A percentile compares a stretch with the other conserved stretches of the same genome.
Conservation (phyloP, 2,888 invertebrate species). For the Epinotia brunnichana region DNA sequence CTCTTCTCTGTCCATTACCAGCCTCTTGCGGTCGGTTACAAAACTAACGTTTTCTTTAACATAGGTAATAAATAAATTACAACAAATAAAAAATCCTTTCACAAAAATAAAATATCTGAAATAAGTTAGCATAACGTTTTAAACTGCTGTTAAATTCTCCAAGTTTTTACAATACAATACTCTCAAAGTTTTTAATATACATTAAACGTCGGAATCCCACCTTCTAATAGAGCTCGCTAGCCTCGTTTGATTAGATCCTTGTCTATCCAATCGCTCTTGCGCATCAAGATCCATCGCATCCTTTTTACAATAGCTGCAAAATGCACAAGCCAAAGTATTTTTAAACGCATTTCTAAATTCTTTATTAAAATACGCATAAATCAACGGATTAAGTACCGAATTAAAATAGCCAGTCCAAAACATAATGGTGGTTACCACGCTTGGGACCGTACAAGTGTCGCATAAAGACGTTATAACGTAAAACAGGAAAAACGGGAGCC, state of each 20-base stretch:
- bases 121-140: too few species aligned
- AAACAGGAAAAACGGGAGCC: slow-evolving; percentile 98
- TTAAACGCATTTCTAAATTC: slow-evolving; percentile 99
- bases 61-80: too few species aligned
- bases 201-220: slow-evolving; percentile 86
- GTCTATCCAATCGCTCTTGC: slow-evolving; percentile 87
- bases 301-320: slow-evolving; percentile 92
- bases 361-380: slow-evolving; percentile 98
- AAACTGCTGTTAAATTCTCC: too few species aligned
- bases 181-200: too few species aligned
- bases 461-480: slow-evolving; percentile 95
- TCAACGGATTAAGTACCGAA: slow-evolving; percentile 97
- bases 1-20: too few species aligned
- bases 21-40: too few species aligned
- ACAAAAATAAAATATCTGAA: too few species aligned
- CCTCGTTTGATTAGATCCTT: slow-evolving; percentile 91
- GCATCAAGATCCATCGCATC: slow-evolving; percentile 89
- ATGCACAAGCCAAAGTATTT: slow-evolving; percentile 93
- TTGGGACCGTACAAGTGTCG: slow-evolving; percentile 90
- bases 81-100: too few species aligned
- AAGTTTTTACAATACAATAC: not conserved
- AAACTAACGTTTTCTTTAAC: too few species aligned
- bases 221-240: slow-evolving; percentile 90
- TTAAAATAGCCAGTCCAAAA: slow-evolving; percentile 99
- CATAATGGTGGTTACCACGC: slow-evolving; percentile 93